Base-by-base conservation (phyloP, 2,797 vertebrate genomes). In the Diceros bicornis region DNA sequence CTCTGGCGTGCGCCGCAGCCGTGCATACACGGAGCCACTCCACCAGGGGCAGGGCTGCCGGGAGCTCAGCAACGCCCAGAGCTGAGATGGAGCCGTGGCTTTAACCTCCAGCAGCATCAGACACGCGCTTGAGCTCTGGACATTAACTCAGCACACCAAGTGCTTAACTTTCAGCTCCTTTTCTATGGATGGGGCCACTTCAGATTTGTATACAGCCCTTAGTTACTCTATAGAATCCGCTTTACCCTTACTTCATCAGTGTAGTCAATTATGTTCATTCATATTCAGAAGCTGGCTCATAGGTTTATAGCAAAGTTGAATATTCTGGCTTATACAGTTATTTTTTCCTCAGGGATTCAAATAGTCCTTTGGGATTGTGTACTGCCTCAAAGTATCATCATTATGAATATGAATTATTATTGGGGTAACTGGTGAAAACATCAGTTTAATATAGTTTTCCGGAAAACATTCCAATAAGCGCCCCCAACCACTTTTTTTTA, bases 281-380 rank as follows among this genome's bases (percentile, higher is more conserved):
- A 29, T 74, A 66, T 55, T 91, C 23, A 13, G 69, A 27, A 52
- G n/a, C 62, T 61, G 61, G 8, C 55, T 37, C 81, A 57, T 6
- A 59, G 34, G 34, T 47, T 87, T 71, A 21, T 29, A 86, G 57
- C 25, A 71, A 69, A 82, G 23, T 29, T 62, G 68, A 96, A 85
- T 50, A 85, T 4, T 81, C 37, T 59, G 55, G 29, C 20, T 89
- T 64, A 84, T 10, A 44, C 4, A 50, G 29, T 57, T 92, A 25
- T 59, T 68, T 85, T 91, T 72, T 91, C 64, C 44, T 64, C 62
- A 27, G 68, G 44, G 55, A 89, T 66, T 72, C 52, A 92, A 52
- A 75, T 2, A 59, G 32, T 55, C 52, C 59, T 66, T 64, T 59
- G 47, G 55, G 11, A 55, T 62, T 66, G 34, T 52, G n/a, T 37